A percentile compares a stretch with the other conserved stretches of the same genome.
phyloP scores from a whole-genome alignment of 2,113 vertebrate genomes.

The Apistogramma diplotaenia region DNA sequence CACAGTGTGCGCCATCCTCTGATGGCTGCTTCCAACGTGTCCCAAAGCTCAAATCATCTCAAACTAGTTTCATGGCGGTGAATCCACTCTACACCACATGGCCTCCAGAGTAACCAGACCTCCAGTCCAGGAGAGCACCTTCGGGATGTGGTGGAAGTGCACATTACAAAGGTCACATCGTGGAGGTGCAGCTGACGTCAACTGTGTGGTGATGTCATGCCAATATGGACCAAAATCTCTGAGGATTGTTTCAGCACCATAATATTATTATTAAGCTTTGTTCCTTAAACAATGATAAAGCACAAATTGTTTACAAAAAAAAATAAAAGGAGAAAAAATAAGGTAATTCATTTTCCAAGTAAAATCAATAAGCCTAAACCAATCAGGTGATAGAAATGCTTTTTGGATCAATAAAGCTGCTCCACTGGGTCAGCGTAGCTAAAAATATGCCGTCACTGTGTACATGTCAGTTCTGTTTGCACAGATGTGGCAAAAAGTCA shows the following conservation, averaged over 20 bases:
- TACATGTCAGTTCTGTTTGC: not conserved
- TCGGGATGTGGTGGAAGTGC: not conserved
- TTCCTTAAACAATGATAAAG: too few relatives aligned
- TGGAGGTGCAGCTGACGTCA: too few relatives aligned
- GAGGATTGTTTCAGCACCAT: too few relatives aligned
- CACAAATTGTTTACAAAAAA: too few relatives aligned
- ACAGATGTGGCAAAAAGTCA: not conserved
- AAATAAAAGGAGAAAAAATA: not conserved
- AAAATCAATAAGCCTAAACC: not conserved
- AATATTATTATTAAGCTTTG: too few relatives aligned
- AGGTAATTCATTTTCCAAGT: not conserved
- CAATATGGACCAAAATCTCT: too few relatives aligned
- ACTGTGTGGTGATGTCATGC: too few relatives aligned
- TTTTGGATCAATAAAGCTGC: not conserved
- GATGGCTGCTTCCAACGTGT: not conserved
- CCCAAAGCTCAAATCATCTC: not conserved
- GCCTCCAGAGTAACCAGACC: not conserved
- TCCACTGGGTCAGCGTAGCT: not conserved
- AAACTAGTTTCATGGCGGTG: not conserved
- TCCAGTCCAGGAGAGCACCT: not conserved
- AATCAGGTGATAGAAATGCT: not conserved
- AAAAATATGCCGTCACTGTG: not conserved
- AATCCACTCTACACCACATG: not conserved
- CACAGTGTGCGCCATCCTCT: not conserved
- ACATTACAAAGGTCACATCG: not conserved